phyloP scores from a whole-genome alignment of 2,888 invertebrate genomes.

The Nymphalis urticae region DNA sequence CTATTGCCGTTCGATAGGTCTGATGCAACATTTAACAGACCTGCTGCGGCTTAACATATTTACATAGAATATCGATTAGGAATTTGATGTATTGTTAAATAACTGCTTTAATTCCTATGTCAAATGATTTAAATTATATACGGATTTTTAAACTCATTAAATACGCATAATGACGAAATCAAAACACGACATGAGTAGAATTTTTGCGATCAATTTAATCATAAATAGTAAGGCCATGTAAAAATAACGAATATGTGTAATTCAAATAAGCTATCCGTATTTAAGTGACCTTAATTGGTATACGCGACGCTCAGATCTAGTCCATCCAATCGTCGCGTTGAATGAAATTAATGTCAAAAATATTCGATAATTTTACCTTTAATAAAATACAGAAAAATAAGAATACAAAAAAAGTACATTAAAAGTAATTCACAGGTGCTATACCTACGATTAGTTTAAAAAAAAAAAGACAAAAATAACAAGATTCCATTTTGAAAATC shows the following conservation, averaged over 20 bases:
- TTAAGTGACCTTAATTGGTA: constrained; percentile 72
- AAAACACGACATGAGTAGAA: neutral
- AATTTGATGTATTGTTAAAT: too few relatives aligned
- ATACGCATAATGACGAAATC: neutral
- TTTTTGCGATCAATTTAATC: neutral
- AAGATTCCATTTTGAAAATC: too few relatives aligned
- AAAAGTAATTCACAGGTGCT: neutral
- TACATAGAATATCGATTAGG: too few relatives aligned
- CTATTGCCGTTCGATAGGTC: too few relatives aligned
- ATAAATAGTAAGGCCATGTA: constrained; percentile 20
- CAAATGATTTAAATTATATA: too few relatives aligned
- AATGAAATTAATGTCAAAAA: neutral
- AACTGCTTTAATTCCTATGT: too few relatives aligned
- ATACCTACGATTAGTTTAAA: too few relatives aligned
- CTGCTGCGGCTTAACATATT: too few relatives aligned
- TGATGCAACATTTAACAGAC: too few relatives aligned
- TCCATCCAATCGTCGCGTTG: constrained; percentile 44
- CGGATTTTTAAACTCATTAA: neutral
- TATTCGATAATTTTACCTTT: neutral
- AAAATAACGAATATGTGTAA: constrained; percentile 32
- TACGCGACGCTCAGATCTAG: constrained; percentile 55
- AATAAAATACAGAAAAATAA: neutral
- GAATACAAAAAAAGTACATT: neutral
- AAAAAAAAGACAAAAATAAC: too few relatives aligned
- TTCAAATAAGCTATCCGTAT: constrained; percentile 46